Evolutionary conservation across 2,888 invertebrate species (phyloP).

Genomic region (Encarsia formosa): DNA sequence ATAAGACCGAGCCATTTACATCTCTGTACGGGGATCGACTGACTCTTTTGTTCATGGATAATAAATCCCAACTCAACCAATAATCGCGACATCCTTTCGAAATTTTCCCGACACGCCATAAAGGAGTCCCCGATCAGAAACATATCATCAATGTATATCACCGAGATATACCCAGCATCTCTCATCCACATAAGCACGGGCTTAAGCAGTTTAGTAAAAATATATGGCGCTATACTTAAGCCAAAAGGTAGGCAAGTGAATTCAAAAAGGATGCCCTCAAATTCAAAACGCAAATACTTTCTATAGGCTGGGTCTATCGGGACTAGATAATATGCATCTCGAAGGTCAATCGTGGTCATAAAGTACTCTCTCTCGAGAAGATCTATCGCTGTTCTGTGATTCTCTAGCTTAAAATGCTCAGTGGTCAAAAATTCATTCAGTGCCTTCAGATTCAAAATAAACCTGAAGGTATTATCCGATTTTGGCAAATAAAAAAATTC

Average conservation of each 20-base stretch:
- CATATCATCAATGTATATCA: not conserved
- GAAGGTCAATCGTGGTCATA: constrained; percentile 20
- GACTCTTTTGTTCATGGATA: not conserved
- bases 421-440: constrained; percentile 25
- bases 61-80: not conserved
- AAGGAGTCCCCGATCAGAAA: not conserved
- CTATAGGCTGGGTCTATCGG: constrained; percentile 15
- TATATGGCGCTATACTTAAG: not conserved
- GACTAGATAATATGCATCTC: constrained; percentile 23
- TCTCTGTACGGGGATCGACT: not conserved
- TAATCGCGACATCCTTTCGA: not conserved
- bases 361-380: constrained; percentile 14
- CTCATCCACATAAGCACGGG: not conserved
- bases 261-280: not conserved
- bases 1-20: no score
- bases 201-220: not conserved
- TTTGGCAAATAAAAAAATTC: constrained; percentile 14
- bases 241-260: not conserved
- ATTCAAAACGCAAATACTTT: constrained; percentile 11
- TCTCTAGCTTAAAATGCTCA: constrained; percentile 28
- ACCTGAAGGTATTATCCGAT: constrained; percentile 5
- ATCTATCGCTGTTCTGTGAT: constrained; percentile 15
- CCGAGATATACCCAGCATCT: not conserved
- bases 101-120: not conserved
- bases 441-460: constrained; percentile 28